Conservation (phyloP, 2,888 invertebrate species). For the Phrixothrix hirtus region DNA sequence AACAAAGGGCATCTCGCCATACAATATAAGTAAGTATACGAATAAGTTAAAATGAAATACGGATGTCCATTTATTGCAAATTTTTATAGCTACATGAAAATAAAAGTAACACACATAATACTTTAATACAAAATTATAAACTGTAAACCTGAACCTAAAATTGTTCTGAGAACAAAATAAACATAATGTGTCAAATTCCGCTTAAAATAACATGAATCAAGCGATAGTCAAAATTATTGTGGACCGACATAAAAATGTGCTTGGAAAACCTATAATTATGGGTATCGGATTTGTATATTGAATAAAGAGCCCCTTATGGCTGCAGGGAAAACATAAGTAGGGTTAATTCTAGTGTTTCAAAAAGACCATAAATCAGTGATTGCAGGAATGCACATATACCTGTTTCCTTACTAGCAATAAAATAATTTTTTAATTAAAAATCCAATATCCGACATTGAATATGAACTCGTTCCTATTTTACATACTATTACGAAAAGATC, state of each 20-base stretch:
- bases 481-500: no score
- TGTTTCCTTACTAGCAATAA: conserved; percentile 33
- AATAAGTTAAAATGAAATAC: no score
- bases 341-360: conserved; percentile 38
- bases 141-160: not conserved
- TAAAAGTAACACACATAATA: no score
- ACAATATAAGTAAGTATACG: not conserved
- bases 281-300: conserved; percentile 38
- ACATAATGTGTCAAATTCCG: conserved; percentile 21
- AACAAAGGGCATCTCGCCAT: no score
- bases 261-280: conserved; percentile 33
- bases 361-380: conserved; percentile 37
- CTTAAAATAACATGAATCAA: conserved; percentile 25
- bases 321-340: conserved; percentile 19
- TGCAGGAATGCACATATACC: conserved; percentile 32
- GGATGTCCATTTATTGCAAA: no score
- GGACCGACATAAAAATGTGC: conserved; percentile 21
- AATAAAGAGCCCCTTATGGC: conserved; percentile 33
- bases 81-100: no score
- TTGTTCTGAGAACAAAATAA: conserved; percentile 12
- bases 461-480: no score
- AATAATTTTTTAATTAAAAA: no score
- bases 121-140: no score
- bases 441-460: no score
- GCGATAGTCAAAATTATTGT: conserved; percentile 17